These are phyloP conservation scores for Actinernus sp. DNA, from an alignment of 92 coral and sea anemone genomes.

Conservation along the genomic window DNA sequence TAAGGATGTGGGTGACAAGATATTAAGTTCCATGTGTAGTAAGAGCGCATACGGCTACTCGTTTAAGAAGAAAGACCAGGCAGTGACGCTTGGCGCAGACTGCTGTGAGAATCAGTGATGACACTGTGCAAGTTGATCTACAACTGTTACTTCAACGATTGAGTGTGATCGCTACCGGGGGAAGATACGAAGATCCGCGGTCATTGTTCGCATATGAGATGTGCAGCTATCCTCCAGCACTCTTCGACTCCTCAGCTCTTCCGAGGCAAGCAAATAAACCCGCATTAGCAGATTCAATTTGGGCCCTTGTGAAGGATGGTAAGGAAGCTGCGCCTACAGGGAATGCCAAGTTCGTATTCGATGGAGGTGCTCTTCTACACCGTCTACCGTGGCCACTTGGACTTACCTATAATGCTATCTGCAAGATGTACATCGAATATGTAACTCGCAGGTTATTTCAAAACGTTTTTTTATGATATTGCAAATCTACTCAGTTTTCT, in stretches of 20 bases:
- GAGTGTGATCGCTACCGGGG: slow-evolving; percentile 26
- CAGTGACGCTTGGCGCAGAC: slow-evolving; percentile 40
- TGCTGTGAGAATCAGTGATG: slow-evolving; percentile 16
- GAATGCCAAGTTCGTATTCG: slow-evolving; percentile 5
- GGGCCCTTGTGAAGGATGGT: slow-evolving; percentile 10
- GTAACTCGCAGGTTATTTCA: slow-evolving; percentile 9
- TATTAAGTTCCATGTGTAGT: slow-evolving; percentile 11
- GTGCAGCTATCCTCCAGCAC: slow-evolving; percentile 27
- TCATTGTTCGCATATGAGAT: slow-evolving; percentile 29
- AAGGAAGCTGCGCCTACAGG: slow-evolving; percentile 6
- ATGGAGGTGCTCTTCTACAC: slow-evolving; percentile 22
- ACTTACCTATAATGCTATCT: slow-evolving; percentile 4
- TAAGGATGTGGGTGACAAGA: slow-evolving; percentile 13
- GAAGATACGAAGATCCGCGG: slow-evolving; percentile 31
- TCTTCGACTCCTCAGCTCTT: slow-evolving; percentile 10
- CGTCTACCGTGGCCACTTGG: slow-evolving; percentile 8
- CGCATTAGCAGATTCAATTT: slow-evolving; percentile 20
- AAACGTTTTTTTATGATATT: too few species aligned
- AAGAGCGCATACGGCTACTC: slow-evolving; percentile 17
- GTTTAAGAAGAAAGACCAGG: slow-evolving; percentile 25
- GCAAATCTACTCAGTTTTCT: too few species aligned
- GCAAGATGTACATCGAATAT: slow-evolving; percentile 17
- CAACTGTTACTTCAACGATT: slow-evolving; percentile 48
- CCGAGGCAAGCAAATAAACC: background rate
- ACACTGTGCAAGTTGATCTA: slow-evolving; percentile 23